phyloP scores from a whole-genome alignment of 1,140 invertebrate genomes.

The Solenopsis fugax region DNA sequence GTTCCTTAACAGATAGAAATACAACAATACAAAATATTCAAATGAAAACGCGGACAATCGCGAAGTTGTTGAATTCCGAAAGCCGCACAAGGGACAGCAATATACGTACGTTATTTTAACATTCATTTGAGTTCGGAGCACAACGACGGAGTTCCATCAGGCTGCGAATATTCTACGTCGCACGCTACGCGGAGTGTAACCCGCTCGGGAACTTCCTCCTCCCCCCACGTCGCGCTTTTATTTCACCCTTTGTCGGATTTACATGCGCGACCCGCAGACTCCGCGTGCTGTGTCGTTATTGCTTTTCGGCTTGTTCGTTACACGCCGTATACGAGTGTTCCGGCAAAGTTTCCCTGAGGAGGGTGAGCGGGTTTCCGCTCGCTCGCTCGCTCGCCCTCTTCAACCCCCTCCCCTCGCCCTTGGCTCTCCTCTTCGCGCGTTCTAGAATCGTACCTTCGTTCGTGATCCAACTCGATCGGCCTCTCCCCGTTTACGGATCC shows the following conservation, averaged over 20 bases:
- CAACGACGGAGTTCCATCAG: conserved; percentile 34
- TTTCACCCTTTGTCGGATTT: conserved; percentile 55
- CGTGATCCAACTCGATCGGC: conserved; percentile 28
- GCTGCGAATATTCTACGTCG: conserved; percentile 7
- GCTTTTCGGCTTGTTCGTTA: conserved; percentile 60
- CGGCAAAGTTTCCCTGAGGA: conserved; percentile 35
- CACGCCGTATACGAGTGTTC: conserved; percentile 21
- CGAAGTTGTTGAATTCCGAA: conserved; percentile 34
- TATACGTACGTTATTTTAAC: conserved; percentile 54
- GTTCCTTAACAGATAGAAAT: neutral
- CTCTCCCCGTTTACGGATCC: conserved; percentile 6
- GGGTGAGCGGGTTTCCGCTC: neutral
- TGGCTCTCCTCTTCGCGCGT: too few species aligned
- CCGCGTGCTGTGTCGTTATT: conserved; percentile 54
- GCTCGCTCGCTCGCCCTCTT: neutral
- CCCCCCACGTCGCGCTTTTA: conserved; percentile 32
- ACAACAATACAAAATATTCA: conserved; percentile 21
- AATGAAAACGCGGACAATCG: conserved; percentile 17
- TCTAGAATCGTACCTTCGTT: neutral
- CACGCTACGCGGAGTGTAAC: conserved; percentile 33
- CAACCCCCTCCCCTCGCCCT: neutral
- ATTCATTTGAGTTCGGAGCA: conserved; percentile 50
- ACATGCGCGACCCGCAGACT: conserved; percentile 47
- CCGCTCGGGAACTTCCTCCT: conserved; percentile 45
- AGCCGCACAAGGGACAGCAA: neutral